phyloP scores from a whole-genome alignment of 2,113 vertebrate species.

The Anser cygnoides region DNA sequence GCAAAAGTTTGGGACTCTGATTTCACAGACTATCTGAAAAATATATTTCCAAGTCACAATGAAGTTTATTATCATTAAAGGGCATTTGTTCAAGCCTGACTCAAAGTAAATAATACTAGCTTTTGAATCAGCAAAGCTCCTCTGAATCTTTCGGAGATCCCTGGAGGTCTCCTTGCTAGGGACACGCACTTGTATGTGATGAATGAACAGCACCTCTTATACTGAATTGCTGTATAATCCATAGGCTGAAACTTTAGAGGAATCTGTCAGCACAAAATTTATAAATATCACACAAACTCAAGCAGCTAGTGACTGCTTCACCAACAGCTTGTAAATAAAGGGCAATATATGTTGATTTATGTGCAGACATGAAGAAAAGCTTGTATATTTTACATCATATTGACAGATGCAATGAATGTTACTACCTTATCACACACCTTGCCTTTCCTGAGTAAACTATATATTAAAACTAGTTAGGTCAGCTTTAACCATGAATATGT shows the following conservation, averaged over 20 bases:
- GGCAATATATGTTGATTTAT: background rate
- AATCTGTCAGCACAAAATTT: background rate
- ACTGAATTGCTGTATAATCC: background rate
- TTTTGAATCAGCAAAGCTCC: background rate
- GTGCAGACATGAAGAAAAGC: background rate
- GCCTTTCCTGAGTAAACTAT: background rate
- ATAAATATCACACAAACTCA: background rate
- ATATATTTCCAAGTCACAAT: background rate
- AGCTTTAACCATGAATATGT: background rate
- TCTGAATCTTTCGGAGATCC: background rate
- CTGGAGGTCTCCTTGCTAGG: background rate
- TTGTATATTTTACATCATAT: constrained; percentile 1
- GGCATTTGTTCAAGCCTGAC: background rate
- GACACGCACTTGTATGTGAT: background rate
- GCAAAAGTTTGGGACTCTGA: background rate
- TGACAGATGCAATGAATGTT: background rate
- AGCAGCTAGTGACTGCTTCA: background rate
- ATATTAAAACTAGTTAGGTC: background rate
- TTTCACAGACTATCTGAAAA: background rate
- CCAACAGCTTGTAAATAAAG: background rate
- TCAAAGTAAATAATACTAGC: background rate
- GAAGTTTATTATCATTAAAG: background rate
- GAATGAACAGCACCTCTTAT: background rate
- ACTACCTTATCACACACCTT: background rate
- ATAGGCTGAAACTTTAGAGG: background rate